Evolutionary conservation across 2,797 vertebrate species (phyloP), one percentile per base, ranked within the genome.

Genomic region (Anableps anableps): DNA sequence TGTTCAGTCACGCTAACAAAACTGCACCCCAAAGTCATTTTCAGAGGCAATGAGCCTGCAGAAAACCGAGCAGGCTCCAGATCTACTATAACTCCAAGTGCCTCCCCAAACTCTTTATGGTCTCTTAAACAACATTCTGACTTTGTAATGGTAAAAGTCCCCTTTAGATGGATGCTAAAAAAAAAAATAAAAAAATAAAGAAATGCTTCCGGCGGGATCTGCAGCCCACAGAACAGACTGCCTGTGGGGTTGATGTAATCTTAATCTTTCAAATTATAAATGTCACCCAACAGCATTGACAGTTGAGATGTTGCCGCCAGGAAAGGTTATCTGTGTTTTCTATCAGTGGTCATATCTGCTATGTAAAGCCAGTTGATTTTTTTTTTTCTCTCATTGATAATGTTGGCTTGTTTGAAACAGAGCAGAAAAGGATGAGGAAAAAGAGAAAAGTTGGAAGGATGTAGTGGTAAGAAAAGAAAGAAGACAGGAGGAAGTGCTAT

Each of bases 1-100:
- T 76, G 85, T 73, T 89, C 88, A 45, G 79, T 70, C 77, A 38
- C 76, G 51, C 82, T 53, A 81, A 85, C 83, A 85, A 83, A 92
- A 88, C 86, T 83, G 81, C 88, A 86, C 77, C 89, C 85, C 75
- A 72, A 88, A 91, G 91, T 87, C 88, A 85, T 93, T 92, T 93
- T 91, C 85, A 70, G 87, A 85, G 88, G 83, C 91, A 90, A 90
- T 88, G 91, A 93, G 87, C 79, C 90, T 77, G 66, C 78, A 72
- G 88, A 85, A 87, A 81, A 89, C 83, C 72, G 83, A 90, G 43
- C 74, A 26, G 60, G 73, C 70, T 70, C 53, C 47, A 7, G 26
- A 83, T 80, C 70, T 53, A 81, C 70, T 66, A 62, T 26, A 48
- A 72, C 38, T 72, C 74, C 62, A 62, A 75, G 73, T 85, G 79